Base-by-base conservation (phyloP, 1,140 invertebrate genomes). In the Pachypsylla venusta region DNA sequence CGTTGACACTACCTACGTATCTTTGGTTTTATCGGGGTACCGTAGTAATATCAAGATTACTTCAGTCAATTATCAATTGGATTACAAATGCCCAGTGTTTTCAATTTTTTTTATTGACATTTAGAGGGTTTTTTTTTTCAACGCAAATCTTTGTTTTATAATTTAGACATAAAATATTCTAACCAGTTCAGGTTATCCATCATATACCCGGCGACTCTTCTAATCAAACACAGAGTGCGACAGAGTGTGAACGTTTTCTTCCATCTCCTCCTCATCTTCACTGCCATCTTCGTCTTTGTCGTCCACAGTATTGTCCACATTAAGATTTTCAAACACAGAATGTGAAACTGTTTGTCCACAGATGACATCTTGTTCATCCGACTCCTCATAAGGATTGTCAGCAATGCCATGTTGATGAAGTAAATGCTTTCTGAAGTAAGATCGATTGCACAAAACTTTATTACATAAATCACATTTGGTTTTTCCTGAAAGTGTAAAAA, bases 391-490 rank as follows among this genome's bases (percentile, higher is more conserved):
- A 19, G 16, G 22, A 16, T 42, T 27, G 16, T 24, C 39, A 26
- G 28, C 26, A 7, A 60, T 26, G 20, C 59, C 59, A 24, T 60
- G 59, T 42, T 60, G 59, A 20, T 60, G 59, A 27, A 55, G 53
- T 16, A 60, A 39, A 25, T 60, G 59, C 40, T 60, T 60, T 14
- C 54, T 25, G 25, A 55, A 60, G 35, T 60, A 60, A 14, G 59
- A 60, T 22, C 53, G 53, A 26, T 60, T 60, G 25, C 59, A 60
- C 2, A 60, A 25, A 2, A 60, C 59, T 25, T 60, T 60, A 25
- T 60, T 60, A 25, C 59, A 60, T 3, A 60, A 25, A 30, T 60
- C 30, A 30, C 59, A 60, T 25, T 54, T 60, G n/a, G 59, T 60
- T 25, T 55, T 54, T 10, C 59, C 59, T 20, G 53, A 56, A 40